A percentile compares a stretch with the other conserved stretches of the same genome.
These are phyloP conservation scores for Ferrisia virgata DNA, from an alignment of 2,888 invertebrate species.

Conservation along the genomic window DNA sequence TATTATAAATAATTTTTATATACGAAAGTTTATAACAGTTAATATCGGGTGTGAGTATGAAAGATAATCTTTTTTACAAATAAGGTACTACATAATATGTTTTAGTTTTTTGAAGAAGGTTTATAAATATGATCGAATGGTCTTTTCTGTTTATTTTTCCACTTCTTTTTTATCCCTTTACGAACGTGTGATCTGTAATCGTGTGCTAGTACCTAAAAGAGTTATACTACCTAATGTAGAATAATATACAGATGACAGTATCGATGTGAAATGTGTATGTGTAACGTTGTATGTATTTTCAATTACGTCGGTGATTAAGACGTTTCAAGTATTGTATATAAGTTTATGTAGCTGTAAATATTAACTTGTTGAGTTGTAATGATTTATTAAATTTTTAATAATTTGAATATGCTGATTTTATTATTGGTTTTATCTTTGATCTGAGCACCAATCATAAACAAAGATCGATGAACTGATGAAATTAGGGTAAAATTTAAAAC, in stretches of 20 bases:
- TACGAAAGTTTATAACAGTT: slow-evolving; percentile 5
- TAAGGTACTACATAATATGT: background rate
- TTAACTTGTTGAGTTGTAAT: slow-evolving; percentile 43
- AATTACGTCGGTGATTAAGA: background rate
- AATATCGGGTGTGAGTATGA: background rate
- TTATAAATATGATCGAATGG: background rate
- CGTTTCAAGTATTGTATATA: background rate
- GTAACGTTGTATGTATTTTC: background rate
- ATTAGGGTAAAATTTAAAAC: too few relatives aligned
- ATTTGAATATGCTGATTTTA: background rate
- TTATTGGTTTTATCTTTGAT: background rate
- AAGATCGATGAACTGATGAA: too few relatives aligned
- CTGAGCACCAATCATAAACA: too few relatives aligned
- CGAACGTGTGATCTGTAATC: background rate
- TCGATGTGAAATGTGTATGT: background rate
- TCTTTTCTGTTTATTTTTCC: background rate
- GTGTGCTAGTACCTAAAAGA: background rate
- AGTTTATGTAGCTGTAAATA: slow-evolving; percentile 11
- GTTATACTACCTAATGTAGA: too few relatives aligned
- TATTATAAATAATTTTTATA: slow-evolving; percentile 8
- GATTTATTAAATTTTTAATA: slow-evolving; percentile 42
- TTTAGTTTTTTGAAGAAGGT: background rate
- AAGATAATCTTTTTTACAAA: background rate
- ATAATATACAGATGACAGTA: background rate
- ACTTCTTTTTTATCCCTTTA: background rate